phyloP scores from a whole-genome alignment of 2,113 vertebrate species.

The Antigone vipio region DNA sequence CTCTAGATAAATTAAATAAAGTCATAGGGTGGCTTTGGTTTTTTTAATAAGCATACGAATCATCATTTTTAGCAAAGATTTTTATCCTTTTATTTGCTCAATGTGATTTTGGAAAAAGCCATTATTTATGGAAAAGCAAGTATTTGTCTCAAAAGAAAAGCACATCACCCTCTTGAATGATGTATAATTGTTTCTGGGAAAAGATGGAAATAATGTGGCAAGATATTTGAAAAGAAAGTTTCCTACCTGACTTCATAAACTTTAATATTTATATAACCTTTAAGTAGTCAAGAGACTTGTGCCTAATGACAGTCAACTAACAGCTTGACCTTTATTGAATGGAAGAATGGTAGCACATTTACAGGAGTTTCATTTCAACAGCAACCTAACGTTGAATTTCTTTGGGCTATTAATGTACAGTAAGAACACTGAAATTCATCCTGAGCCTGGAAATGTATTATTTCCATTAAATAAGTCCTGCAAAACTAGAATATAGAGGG shows the following conservation, averaged over 20 bases:
- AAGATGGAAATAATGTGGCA: conserved; percentile 22
- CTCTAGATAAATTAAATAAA: conserved; percentile 70
- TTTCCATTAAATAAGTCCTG: not conserved
- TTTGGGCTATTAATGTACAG: conserved; percentile 5
- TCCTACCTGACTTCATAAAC: conserved; percentile 35
- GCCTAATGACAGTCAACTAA: conserved; percentile 57
- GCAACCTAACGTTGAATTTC: conserved; percentile 16
- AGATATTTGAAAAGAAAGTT: conserved; percentile 22
- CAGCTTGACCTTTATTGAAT: conserved; percentile 51
- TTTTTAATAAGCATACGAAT: conserved; percentile 44
- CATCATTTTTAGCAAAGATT: conserved; percentile 45
- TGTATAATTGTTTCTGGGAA: not conserved
- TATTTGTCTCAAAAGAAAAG: not conserved
- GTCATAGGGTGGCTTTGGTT: conserved; percentile 31
- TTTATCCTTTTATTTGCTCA: conserved; percentile 34
- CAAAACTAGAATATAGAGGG: not conserved
- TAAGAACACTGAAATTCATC: not conserved
- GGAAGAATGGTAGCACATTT: conserved; percentile 18
- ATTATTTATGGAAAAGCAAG: not conserved
- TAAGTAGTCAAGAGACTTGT: conserved; percentile 32
- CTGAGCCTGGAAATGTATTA: not conserved
- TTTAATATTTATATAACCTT: conserved; percentile 69
- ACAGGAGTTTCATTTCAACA: conserved; percentile 20
- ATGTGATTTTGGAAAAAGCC: not conserved
- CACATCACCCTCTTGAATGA: not conserved